A percentile compares a stretch with the other conserved stretches of the same genome.
Evolutionary conservation across 2,113 vertebrate species (phyloP).

Genomic region (Scortum barcoo): DNA sequence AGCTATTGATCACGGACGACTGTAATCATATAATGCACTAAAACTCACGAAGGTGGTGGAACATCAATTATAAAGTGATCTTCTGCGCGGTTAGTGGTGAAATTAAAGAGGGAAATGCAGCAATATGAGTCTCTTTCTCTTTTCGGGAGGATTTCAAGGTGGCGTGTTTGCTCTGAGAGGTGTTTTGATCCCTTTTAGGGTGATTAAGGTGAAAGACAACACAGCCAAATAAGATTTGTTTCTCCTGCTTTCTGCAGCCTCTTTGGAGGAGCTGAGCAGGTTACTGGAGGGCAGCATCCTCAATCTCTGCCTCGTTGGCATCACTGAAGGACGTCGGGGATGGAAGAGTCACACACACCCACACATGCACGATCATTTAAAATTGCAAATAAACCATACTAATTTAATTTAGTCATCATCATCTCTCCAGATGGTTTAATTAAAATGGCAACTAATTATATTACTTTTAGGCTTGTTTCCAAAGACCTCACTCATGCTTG

Average conservation of each 20-base stretch:
- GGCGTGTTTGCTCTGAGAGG: conserved; percentile 23
- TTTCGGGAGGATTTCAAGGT: conserved; percentile 34
- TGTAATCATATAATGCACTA: conserved; percentile 62
- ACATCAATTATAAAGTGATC: conserved; percentile 70
- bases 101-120: conserved; percentile 1
- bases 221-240: conserved; percentile 13
- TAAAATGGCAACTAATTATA: conserved; percentile 57
- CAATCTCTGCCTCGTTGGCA: conserved; percentile 20
- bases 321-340: conserved; percentile 25
- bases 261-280: conserved; percentile 11
- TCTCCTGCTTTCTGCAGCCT: conserved; percentile 16
- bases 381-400: conserved; percentile 49
- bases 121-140: not conserved
- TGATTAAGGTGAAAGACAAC: conserved; percentile 47
- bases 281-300: conserved; percentile 29
- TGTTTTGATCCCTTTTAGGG: conserved; percentile 61
- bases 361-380: conserved; percentile 18
- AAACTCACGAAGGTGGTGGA: conserved; percentile 42
- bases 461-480: conserved; percentile 54
- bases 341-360: not conserved
- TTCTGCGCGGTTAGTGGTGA: conserved; percentile 17
- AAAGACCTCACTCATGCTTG: conserved; percentile 33
- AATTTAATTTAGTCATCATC: conserved; percentile 59
- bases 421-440: conserved; percentile 66
- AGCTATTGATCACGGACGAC: conserved; percentile 66